phyloP scores from a whole-genome alignment of 1,140 invertebrate genomes.

The Scaptomyza pallida region DNA sequence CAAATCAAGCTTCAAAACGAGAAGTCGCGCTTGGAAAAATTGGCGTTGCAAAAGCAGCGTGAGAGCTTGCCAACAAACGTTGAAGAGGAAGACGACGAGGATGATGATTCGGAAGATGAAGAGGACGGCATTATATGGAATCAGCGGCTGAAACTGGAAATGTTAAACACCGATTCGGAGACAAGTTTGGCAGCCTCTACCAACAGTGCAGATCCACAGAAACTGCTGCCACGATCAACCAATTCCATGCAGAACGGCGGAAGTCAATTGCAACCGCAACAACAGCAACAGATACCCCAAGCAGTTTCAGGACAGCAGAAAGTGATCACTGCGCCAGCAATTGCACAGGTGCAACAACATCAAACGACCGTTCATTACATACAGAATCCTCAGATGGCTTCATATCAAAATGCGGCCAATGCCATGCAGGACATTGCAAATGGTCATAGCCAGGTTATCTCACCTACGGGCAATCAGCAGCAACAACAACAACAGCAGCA shows the following conservation, averaged over 20 bases:
- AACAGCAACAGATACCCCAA: conserved; percentile 49
- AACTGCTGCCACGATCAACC: conserved; percentile 46
- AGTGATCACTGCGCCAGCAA: conserved; percentile 58
- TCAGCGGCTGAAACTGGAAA: conserved; percentile 65
- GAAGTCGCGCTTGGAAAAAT: conserved; percentile 84
- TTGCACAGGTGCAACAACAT: conserved; percentile 65
- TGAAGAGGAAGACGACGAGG: conserved; percentile 79
- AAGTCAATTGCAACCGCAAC: conserved; percentile 36
- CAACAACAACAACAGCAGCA: conserved; percentile 54
- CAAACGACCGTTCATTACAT: conserved; percentile 72
- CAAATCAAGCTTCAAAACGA: conserved; percentile 84
- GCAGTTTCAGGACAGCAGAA: conserved; percentile 63
- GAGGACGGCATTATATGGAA: conserved; percentile 75
- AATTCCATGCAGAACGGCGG: conserved; percentile 64
- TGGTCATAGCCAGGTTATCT: conserved; percentile 65
- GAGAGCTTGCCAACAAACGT: conserved; percentile 85
- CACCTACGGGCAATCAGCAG: conserved; percentile 62
- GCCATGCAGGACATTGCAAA: conserved; percentile 61
- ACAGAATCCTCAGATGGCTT: conserved; percentile 70
- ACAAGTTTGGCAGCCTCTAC: conserved; percentile 64
- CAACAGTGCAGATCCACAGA: conserved; percentile 66
- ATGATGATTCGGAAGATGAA: conserved; percentile 78
- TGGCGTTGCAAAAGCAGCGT: conserved; percentile 86
- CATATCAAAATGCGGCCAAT: conserved; percentile 58
- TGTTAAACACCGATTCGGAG: conserved; percentile 70